Evolutionary conservation across 1,140 invertebrate species (phyloP).

Genomic region (Venustaconcha ellipsiformis): DNA sequence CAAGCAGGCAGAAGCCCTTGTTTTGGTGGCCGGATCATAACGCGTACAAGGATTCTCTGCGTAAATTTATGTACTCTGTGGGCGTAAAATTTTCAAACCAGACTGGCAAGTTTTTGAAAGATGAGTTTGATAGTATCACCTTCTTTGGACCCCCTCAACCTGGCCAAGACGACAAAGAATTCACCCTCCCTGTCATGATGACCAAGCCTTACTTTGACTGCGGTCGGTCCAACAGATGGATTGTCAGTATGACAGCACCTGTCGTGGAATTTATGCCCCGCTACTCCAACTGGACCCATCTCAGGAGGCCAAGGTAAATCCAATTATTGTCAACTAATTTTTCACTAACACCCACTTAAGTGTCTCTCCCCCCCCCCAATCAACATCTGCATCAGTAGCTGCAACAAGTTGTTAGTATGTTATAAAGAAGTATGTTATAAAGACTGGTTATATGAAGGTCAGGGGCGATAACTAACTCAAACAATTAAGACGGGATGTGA

Average conservation of each 20-base stretch:
- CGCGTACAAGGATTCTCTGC: conserved; percentile 83
- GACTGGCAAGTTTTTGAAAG: conserved; percentile 74
- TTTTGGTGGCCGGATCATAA: conserved; percentile 80
- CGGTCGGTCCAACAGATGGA: conserved; percentile 94
- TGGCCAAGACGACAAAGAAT: conserved; percentile 67
- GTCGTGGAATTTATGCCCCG: conserved; percentile 96
- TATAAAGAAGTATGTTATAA: too few relatives aligned
- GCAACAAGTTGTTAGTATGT: too few relatives aligned
- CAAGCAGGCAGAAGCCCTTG: conserved; percentile 18
- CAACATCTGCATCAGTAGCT: too few relatives aligned
- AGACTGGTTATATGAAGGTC: too few relatives aligned
- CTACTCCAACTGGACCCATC: conserved; percentile 89
- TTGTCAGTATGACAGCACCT: conserved; percentile 91
- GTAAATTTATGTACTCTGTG: conserved; percentile 84
- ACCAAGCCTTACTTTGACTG: conserved; percentile 97
- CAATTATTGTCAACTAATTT: not conserved
- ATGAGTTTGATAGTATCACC: conserved; percentile 48
- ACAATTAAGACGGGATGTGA: too few relatives aligned
- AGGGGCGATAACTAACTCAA: too few relatives aligned
- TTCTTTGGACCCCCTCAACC: conserved; percentile 70
- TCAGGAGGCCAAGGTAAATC: conserved; percentile 94
- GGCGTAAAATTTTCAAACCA: conserved; percentile 92
- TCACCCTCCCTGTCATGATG: conserved; percentile 90
- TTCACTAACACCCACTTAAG: too few relatives aligned
- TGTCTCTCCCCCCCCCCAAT: too few relatives aligned